Base-by-base conservation (phyloP, 2,888 invertebrate genomes). In the Diarsia dahlii region DNA sequence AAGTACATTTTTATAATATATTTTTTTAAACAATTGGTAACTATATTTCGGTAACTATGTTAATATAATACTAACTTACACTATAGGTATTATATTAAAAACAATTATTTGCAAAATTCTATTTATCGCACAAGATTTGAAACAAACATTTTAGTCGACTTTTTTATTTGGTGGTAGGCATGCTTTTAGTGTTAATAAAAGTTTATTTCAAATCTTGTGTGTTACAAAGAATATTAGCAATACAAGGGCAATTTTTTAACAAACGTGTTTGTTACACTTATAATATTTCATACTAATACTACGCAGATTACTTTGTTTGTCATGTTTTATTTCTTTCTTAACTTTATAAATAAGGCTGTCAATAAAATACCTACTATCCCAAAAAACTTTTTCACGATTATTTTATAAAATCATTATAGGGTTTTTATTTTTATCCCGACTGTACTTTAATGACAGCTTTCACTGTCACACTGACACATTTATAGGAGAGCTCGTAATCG, bases 1-100 rank as follows among this genome's bases (percentile, higher is more conserved):
- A 79, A 81, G 72, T 82, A 85, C 13, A 58, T 82, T 72, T 60
- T 76, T 68, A 76, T 74, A 70, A 77, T 77, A n/a, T n/a, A 72
- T 77, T 73, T 84, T 75, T 83, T 78, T 72, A 48, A 86, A 86
- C 84, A 85, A 88, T 81, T 87, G 86, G 87, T 88, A 88, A 88
- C 87, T 87, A 84, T 86, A 84, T 84, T 79, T 84, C 83, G 87
- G 84, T 88, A 88, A 87, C 83, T 84, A 84, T 77, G 54, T 54
- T 81, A 80, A 58, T 74, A 50, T 52, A 78, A 64, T 80, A 77
- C 77, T 87, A 86, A 70, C 80, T 82, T 86, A 87, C 50, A 60
- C 50, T 78, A 73, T 74, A 76, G 62, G 77, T 78, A 76, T 82
- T 84, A 84, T 76, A 82, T 77, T 84, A 82, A 87, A 84, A 88